phyloP scores from a whole-genome alignment of 2,888 invertebrate species.

The Ophion obscuratus region DNA sequence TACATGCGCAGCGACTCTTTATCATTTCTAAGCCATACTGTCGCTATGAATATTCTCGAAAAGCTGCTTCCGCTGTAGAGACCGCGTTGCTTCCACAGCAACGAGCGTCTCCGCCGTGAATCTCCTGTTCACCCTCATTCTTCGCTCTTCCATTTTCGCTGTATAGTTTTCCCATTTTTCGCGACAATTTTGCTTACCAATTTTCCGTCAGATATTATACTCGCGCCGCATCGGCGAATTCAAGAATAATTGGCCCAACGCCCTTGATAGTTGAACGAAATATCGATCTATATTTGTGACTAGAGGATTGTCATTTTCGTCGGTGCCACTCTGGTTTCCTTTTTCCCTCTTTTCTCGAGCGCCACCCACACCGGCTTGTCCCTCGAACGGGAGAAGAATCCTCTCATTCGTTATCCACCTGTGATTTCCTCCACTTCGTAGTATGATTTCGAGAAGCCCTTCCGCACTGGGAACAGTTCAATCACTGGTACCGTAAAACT shows the following conservation, averaged over 20 bases:
- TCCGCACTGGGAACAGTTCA: too few species aligned
- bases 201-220: not conserved
- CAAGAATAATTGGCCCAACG: not conserved
- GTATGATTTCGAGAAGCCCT: too few species aligned
- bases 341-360: too few species aligned
- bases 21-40: slow-evolving; percentile 48
- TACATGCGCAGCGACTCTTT: slow-evolving; percentile 31
- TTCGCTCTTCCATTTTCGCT: slow-evolving; percentile 6
- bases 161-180: not conserved
- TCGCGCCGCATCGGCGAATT: not conserved
- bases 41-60: slow-evolving; percentile 49
- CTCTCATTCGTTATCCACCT: too few species aligned
- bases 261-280: too few species aligned
- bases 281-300: too few species aligned
- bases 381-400: too few species aligned
- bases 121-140: slow-evolving; percentile 18
- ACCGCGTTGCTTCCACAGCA: slow-evolving; percentile 11
- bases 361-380: too few species aligned
- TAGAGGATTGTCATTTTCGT: too few species aligned
- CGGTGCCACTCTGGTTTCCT: too few species aligned
- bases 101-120: slow-evolving; percentile 12
- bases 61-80: slow-evolving; percentile 47
- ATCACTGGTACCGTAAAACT: too few species aligned
- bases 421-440: too few species aligned
- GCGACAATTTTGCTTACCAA: slow-evolving; percentile 11